phyloP scores from a whole-genome alignment of 1,140 invertebrate species.

The Physella acuta region DNA sequence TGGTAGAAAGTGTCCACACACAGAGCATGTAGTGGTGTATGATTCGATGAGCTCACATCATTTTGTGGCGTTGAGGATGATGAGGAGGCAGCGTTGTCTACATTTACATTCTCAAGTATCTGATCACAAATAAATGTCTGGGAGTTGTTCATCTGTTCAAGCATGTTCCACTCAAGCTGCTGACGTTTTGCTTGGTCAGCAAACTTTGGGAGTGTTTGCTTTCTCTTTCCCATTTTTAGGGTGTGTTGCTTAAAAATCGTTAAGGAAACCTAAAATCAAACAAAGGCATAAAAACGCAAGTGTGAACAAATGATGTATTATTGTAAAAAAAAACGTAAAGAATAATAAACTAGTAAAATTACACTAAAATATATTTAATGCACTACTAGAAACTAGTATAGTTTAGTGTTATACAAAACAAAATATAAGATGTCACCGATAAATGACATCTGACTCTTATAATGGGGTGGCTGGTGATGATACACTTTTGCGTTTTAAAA shows the following conservation, averaged over 20 bases:
- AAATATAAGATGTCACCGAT: no score
- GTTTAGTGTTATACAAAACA: no score
- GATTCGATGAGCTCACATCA: background rate
- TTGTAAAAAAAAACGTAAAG: no score
- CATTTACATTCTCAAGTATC: constrained; percentile 29
- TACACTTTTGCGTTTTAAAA: no score
- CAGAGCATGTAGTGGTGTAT: constrained; percentile 13
- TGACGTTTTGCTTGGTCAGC: constrained; percentile 41
- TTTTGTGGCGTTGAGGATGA: background rate
- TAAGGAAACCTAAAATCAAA: background rate
- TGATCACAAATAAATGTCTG: constrained; percentile 35
- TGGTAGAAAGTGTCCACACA: constrained; percentile 23
- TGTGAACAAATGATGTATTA: no score
- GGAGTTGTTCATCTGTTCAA: constrained; percentile 29
- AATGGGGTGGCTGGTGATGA: no score
- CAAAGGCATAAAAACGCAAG: background rate
- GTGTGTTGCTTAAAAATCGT: background rate
- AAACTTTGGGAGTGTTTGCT: constrained; percentile 39
- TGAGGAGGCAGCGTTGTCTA: background rate
- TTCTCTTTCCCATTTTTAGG: constrained; percentile 55
- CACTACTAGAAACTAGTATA: no score
- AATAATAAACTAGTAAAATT: no score
- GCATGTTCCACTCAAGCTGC: constrained; percentile 50
- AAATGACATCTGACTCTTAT: no score
- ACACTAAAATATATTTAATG: no score